Conservation (phyloP, 2,797 vertebrate species). For the Urophycis tenuis region DNA sequence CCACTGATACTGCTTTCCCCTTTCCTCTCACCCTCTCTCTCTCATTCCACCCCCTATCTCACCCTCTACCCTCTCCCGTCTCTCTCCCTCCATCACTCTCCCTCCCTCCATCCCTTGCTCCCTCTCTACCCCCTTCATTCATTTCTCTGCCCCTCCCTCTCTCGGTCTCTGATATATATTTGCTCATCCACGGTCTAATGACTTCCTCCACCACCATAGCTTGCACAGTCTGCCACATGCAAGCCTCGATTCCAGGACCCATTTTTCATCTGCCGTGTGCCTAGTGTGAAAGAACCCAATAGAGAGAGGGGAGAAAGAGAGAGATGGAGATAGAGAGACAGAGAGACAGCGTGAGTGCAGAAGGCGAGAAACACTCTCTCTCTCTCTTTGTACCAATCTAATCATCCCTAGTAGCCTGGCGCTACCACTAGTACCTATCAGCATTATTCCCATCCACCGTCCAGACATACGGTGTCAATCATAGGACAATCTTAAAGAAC, state of each 20-base stretch:
- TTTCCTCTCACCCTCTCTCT: not conserved
- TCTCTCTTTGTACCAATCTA: slow-evolving; percentile 47
- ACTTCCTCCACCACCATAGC: slow-evolving; percentile 41
- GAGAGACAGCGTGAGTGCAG: slow-evolving; percentile 16
- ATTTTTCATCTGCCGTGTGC: slow-evolving; percentile 33
- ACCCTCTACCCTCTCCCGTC: too few relatives aligned
- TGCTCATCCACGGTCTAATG: slow-evolving; percentile 41
- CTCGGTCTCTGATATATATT: slow-evolving; percentile 34
- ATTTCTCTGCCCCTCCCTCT: slow-evolving; percentile 6
- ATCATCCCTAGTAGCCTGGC: slow-evolving; percentile 33
- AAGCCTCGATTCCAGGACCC: slow-evolving; percentile 38
- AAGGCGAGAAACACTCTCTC: too few relatives aligned
- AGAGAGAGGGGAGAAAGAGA: not conserved
- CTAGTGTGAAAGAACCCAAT: slow-evolving; percentile 49
- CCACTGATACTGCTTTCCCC: not conserved
- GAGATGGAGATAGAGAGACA: slow-evolving; percentile 41
- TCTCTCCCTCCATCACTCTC: too few relatives aligned
- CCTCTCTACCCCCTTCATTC: not conserved
- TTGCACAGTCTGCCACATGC: slow-evolving; percentile 37
- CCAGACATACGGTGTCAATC: slow-evolving; percentile 43
- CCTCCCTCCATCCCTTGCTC: not conserved
- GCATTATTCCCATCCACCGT: slow-evolving; percentile 37
- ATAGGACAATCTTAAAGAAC: slow-evolving; percentile 40
- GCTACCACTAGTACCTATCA: not conserved
- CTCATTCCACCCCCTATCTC: too few relatives aligned